phyloP scores from a whole-genome alignment of 2,113 vertebrate genomes.

The Grallaria varia region DNA sequence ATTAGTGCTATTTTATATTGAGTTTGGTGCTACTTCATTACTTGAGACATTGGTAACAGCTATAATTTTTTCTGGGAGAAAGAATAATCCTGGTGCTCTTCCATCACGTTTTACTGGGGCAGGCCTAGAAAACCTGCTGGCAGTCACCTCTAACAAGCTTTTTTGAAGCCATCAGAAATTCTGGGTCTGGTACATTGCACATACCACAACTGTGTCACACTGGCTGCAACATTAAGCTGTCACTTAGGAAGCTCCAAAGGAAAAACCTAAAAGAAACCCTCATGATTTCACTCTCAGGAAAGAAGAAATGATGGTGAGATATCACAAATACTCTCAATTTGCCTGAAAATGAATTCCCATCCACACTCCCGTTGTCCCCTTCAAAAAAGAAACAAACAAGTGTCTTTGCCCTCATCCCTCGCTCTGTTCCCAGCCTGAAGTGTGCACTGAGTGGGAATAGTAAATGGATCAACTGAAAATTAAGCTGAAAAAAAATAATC shows the following conservation, averaged over 20 bases:
- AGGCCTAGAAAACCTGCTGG: not conserved
- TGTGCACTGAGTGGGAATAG: not conserved
- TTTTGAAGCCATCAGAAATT: not conserved
- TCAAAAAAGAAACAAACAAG: not conserved
- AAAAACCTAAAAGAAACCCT: not conserved
- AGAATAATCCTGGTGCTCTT: not conserved
- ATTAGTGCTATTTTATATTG: not conserved
- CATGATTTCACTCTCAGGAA: not conserved
- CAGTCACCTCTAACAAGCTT: not conserved
- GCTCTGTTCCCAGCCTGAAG: not conserved
- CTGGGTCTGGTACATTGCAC: not conserved
- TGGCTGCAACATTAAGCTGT: not conserved
- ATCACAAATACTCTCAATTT: not conserved
- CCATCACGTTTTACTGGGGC: not conserved
- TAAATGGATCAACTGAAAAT: not conserved
- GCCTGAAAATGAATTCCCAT: not conserved
- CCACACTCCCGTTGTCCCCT: fast-evolving
- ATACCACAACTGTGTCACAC: not conserved
- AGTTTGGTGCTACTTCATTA: not conserved
- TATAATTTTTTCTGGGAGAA: not conserved
- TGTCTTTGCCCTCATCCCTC: not conserved
- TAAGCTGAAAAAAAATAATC: not conserved
- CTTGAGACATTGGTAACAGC: not conserved
- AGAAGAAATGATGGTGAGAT: not conserved
- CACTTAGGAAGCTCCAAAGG: not conserved